Percentiles rank a stretch among this genome's conserved stretches.
Evolutionary conservation across 2,113 vertebrate genomes (phyloP).

Genomic region (Gasterosteus nipponicus): DNA sequence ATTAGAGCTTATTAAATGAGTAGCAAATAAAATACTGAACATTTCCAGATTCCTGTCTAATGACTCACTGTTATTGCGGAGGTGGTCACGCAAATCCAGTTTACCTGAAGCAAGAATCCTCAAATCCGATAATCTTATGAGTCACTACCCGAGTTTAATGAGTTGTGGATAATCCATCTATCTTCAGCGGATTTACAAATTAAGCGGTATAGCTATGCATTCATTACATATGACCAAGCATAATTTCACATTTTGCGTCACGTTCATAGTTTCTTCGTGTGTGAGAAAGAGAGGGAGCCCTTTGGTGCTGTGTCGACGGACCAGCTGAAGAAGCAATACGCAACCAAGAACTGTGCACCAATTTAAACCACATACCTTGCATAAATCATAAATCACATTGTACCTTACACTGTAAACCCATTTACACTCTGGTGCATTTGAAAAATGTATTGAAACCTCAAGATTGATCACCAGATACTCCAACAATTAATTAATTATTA

Average conservation of each 20-base stretch:
- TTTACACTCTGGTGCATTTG: constrained; percentile 17
- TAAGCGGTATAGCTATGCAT: not conserved
- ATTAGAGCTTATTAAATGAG: not conserved
- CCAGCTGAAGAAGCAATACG: constrained; percentile 12
- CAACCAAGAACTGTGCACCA: constrained; percentile 16
- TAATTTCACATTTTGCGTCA: not conserved
- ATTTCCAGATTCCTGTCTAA: not conserved
- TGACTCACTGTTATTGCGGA: constrained; percentile 11
- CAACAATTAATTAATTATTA: not conserved
- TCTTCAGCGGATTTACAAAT: not conserved
- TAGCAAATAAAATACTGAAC: not conserved
- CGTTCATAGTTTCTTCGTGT: not conserved
- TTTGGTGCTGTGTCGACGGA: not conserved
- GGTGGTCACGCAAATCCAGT: not conserved
- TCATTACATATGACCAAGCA: not conserved
- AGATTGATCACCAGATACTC: constrained; percentile 35
- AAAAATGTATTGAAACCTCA: constrained; percentile 28
- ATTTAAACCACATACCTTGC: constrained; percentile 27
- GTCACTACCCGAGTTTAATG: constrained; percentile 1
- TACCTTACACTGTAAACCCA: not conserved
- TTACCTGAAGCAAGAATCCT: constrained; percentile 12
- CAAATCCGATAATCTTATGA: constrained; percentile 2
- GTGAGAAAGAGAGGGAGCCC: not conserved
- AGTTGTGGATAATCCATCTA: not conserved
- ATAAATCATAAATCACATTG: constrained; percentile 29